Conservation (phyloP, 2,797 vertebrate species). For the Poeciliopsis gracilis region DNA sequence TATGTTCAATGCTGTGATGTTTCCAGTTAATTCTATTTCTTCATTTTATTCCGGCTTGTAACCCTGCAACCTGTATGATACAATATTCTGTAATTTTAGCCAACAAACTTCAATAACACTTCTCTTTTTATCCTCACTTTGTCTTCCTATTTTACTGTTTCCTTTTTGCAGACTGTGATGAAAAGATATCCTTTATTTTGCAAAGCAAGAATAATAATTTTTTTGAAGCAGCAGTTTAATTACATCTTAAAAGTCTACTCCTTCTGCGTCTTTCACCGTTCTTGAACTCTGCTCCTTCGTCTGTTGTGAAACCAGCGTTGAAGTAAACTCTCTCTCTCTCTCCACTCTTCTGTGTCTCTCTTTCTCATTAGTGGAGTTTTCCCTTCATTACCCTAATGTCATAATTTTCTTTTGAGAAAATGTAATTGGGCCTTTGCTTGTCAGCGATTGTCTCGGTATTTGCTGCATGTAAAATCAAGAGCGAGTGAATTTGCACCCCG, state of each 20-base stretch:
- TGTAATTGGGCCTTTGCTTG: constrained; percentile 69
- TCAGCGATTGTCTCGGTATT: constrained; percentile 58
- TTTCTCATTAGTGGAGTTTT: constrained; percentile 74
- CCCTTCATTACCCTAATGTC: constrained; percentile 76
- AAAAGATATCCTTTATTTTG: constrained; percentile 55
- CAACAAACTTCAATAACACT: constrained; percentile 19
- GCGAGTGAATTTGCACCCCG: constrained; percentile 52
- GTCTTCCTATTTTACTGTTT: constrained; percentile 27
- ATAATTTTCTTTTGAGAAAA: constrained; percentile 62
- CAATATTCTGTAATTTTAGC: constrained; percentile 50
- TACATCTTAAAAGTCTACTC: constrained; percentile 70
- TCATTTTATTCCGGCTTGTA: constrained; percentile 17
- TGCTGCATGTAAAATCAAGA: constrained; percentile 48
- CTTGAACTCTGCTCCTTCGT: constrained; percentile 73
- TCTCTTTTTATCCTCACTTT: constrained; percentile 24
- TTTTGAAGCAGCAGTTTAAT: constrained; percentile 72
- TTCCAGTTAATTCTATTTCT: constrained; percentile 31
- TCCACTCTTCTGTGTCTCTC: constrained; percentile 37
- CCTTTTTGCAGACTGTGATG: constrained; percentile 32
- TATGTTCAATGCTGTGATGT: neutral
- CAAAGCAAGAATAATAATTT: constrained; percentile 58
- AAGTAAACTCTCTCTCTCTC: constrained; percentile 38
- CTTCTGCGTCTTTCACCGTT: constrained; percentile 60
- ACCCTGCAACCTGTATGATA: constrained; percentile 47
- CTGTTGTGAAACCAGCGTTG: constrained; percentile 53